phyloP scores from a whole-genome alignment of 2,888 invertebrate genomes.

The Ariolimax columbianus region DNA sequence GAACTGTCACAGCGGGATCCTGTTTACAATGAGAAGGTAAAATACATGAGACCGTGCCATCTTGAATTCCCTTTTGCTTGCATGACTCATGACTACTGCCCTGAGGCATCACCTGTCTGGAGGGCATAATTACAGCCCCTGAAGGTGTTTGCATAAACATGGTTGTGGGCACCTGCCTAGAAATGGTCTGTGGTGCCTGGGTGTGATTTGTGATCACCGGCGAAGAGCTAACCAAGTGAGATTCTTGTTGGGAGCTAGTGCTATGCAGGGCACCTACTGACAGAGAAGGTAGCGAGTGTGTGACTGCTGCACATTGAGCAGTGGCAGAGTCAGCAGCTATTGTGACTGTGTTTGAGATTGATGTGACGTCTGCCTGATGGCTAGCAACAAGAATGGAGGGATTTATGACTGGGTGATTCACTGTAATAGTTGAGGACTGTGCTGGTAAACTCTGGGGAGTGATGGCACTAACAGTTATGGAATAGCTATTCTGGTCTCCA shows the following conservation, averaged over 20 bases:
- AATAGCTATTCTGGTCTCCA: not conserved
- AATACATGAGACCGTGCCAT: slow-evolving; percentile 40
- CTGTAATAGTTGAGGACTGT: not conserved
- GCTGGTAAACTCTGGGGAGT: slow-evolving; percentile 22
- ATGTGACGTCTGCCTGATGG: not conserved
- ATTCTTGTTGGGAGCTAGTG: slow-evolving; percentile 20
- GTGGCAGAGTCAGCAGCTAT: not conserved
- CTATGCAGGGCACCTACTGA: slow-evolving; percentile 33
- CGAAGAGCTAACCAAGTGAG: slow-evolving; percentile 39
- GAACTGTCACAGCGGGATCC: slow-evolving; percentile 29
- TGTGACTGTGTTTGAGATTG: not conserved
- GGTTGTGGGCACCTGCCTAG: slow-evolving; percentile 27
- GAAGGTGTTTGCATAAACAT: slow-evolving; percentile 42
- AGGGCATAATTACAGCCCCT: slow-evolving; percentile 34
- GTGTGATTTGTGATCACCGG: slow-evolving; percentile 2
- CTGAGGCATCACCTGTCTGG: slow-evolving; percentile 38
- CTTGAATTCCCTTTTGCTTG: slow-evolving; percentile 20
- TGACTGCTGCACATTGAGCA: not conserved
- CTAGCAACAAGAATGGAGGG: slow-evolving; percentile 30
- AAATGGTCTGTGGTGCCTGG: not conserved
- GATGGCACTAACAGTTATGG: slow-evolving; percentile 48
- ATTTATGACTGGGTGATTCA: slow-evolving; percentile 36
- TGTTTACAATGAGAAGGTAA: slow-evolving; percentile 39
- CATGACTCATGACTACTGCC: slow-evolving; percentile 4
- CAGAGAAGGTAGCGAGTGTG: slow-evolving; percentile 32